Evolutionary conservation across 2,797 vertebrate species (phyloP).

Genomic region (Sparus aurata): DNA sequence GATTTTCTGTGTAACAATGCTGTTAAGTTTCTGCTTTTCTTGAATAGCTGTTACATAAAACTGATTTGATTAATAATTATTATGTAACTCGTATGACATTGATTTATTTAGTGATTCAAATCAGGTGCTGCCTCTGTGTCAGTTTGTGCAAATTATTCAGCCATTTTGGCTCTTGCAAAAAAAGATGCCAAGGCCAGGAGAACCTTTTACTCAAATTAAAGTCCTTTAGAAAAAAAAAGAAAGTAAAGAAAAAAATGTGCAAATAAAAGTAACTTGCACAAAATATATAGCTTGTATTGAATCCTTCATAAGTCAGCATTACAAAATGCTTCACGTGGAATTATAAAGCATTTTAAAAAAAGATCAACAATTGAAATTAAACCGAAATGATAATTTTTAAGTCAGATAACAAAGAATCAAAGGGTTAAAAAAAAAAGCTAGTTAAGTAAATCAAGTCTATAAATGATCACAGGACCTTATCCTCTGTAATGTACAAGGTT

Average conservation of each 20-base stretch:
- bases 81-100: constrained; percentile 2
- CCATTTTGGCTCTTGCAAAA: neutral
- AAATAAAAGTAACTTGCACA: neutral
- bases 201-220: constrained; percentile 8
- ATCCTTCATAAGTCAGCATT: neutral
- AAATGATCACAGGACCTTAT: neutral
- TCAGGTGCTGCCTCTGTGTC: neutral
- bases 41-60: constrained; percentile 2
- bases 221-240: neutral
- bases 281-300: neutral
- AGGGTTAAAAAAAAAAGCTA: neutral
- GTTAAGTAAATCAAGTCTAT: neutral
- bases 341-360: neutral
- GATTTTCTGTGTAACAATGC: neutral
- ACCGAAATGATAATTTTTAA: neutral
- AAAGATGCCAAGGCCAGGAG: neutral
- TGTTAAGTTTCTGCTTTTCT: neutral
- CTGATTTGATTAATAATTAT: neutral
- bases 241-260: neutral
- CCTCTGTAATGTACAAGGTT: neutral
- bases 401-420: neutral
- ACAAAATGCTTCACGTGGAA: neutral
- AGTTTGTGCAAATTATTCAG: neutral
- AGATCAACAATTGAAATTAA: neutral
- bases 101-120: neutral